Evolutionary conservation across 2,113 vertebrate species (phyloP).

Genomic region (Athene noctua): DNA sequence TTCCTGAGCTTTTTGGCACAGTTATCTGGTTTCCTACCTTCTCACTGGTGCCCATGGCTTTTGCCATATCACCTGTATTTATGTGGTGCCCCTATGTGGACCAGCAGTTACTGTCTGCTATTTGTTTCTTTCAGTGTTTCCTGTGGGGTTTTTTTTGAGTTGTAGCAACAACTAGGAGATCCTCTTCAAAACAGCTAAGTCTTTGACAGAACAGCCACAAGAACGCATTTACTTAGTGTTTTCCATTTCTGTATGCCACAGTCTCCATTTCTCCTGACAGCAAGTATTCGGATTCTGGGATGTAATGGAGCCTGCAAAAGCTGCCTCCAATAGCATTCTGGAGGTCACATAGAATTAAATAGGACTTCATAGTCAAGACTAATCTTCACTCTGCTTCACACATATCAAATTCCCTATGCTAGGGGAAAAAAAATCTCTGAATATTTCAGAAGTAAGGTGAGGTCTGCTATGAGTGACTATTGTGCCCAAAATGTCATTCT

Average conservation of each 20-base stretch:
- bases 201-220: not conserved
- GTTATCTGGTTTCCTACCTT: not conserved
- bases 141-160: accelerated
- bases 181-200: not conserved
- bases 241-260: not conserved
- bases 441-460: not conserved
- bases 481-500: not conserved
- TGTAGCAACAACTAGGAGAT: not conserved
- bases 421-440: not conserved
- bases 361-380: not conserved
- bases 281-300: not conserved
- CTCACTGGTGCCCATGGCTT: not conserved
- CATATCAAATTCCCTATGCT: not conserved
- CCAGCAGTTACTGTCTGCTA: not conserved
- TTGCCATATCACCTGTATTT: not conserved
- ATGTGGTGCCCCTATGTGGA: not conserved
- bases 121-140: not conserved
- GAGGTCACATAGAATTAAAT: not conserved
- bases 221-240: not conserved
- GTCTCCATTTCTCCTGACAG: not conserved
- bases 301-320: not conserved
- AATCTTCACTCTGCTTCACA: not conserved
- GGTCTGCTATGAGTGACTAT: not conserved
- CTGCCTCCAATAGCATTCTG: not conserved
- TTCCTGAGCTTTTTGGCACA: not conserved